Conservation (phyloP, 2,797 vertebrate genomes). For the Tauraco hartlaubi region DNA sequence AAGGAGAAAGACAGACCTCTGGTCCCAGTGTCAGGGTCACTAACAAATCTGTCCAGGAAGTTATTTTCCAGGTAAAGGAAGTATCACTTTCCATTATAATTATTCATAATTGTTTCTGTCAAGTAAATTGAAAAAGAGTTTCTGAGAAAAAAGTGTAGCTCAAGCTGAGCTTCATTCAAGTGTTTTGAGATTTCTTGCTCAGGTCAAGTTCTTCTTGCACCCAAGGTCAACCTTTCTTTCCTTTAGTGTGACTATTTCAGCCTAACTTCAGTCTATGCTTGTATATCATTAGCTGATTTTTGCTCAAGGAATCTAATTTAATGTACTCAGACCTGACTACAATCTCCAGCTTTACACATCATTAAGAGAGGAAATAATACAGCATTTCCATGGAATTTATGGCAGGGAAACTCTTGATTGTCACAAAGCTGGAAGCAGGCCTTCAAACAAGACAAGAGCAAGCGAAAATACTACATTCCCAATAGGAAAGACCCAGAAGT, state of each 20-base stretch:
- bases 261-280: not conserved
- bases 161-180: not conserved
- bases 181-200: not conserved
- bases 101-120: not conserved
- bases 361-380: not conserved
- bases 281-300: not conserved
- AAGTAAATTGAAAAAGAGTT: not conserved
- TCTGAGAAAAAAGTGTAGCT: not conserved
- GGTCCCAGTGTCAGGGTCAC: not conserved
- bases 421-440: not conserved
- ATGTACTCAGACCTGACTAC: not conserved
- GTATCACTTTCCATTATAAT: not conserved
- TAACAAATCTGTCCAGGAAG: not conserved
- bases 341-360: not conserved
- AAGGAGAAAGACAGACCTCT: not conserved
- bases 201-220: not conserved
- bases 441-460: not conserved
- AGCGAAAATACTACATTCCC: not conserved
- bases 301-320: not conserved
- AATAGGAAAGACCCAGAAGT: not conserved
- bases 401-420: not conserved
- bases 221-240: not conserved
- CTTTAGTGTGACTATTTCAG: not conserved
- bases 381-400: not conserved
- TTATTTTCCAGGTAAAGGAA: not conserved